Evolutionary conservation across 1,140 invertebrate genomes (phyloP), one percentile per base, ranked within the genome.

Genomic region (Drosophila pallidifrons): DNA sequence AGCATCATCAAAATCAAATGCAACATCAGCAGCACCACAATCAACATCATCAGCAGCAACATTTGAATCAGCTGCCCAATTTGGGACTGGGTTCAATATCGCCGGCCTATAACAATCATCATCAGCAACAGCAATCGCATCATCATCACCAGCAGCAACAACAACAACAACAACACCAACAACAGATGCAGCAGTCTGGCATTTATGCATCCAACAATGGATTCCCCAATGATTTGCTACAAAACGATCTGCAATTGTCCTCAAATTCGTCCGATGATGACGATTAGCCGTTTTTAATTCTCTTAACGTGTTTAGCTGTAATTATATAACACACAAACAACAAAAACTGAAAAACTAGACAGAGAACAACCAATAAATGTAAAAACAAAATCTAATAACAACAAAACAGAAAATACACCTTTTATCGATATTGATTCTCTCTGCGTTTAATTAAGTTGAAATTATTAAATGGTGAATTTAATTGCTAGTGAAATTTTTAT

Each of bases 191-290:
- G 54, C 82, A 82, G 65, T 82, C 83, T 60, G 83, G 85, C 66
- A 83, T 75, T 65, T 87, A 80, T 80, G 85, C 83, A 87, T 81
- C 93, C 59, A 87, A 92, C 49, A 90, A 93, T 60, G 90, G 93
- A 7, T 93, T 94, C 93, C 93, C 94, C 63, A 92, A 93, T 82
- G 93, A 94, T 92, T 93, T 95, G 75, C 92, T 96, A 47, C 95
- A 94, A 87, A 95, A 96, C 79, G 96, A 96, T 93, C 92, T 96
- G 75, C 95, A 96, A 86, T 93, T 96, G 70, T 96, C 92, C 46
- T 92, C 91, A 45, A 91, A 92, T 79, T 92, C 91, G 77, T 92
- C 91, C 70, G 91, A 92, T 63, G 91, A 92, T 71, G 91, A 92
- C 74, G 85, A 91, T 74, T 91, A 87, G 82, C 54, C 71, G 57